These are phyloP conservation scores for Aphodius granarius DNA, from an alignment of 2,888 invertebrate genomes.

Conservation along the genomic window DNA sequence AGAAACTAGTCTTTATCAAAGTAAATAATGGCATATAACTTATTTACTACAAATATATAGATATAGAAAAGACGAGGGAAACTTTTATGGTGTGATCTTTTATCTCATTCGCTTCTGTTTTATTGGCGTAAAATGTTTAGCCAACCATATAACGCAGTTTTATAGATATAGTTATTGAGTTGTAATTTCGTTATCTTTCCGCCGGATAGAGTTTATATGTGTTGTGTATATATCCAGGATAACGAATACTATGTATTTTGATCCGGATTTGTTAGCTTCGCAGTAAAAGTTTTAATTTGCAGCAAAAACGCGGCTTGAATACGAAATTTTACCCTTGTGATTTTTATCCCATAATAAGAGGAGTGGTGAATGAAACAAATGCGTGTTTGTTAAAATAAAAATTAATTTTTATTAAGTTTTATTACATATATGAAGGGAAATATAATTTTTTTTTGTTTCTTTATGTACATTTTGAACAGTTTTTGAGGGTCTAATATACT, in stretches of 20 bases:
- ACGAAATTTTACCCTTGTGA: neutral
- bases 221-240: neutral
- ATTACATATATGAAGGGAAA: neutral
- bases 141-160: neutral
- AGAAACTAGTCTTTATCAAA: too few relatives aligned
- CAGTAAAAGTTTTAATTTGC: neutral
- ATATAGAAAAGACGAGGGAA: neutral
- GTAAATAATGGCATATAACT: too few relatives aligned
- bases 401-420: neutral
- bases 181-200: neutral
- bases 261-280: neutral
- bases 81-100: neutral
- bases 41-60: neutral
- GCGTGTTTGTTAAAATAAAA: neutral
- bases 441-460: neutral
- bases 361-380: neutral
- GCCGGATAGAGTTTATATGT: neutral
- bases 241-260: neutral
- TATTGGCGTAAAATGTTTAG: neutral
- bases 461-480: neutral
- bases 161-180: neutral
- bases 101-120: neutral
- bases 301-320: neutral
- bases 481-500: too few relatives aligned
- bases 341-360: neutral